A percentile compares a stretch with the other conserved stretches of the same genome.
phyloP scores from a whole-genome alignment of 2,797 vertebrate species.

The Chelon auratus region DNA sequence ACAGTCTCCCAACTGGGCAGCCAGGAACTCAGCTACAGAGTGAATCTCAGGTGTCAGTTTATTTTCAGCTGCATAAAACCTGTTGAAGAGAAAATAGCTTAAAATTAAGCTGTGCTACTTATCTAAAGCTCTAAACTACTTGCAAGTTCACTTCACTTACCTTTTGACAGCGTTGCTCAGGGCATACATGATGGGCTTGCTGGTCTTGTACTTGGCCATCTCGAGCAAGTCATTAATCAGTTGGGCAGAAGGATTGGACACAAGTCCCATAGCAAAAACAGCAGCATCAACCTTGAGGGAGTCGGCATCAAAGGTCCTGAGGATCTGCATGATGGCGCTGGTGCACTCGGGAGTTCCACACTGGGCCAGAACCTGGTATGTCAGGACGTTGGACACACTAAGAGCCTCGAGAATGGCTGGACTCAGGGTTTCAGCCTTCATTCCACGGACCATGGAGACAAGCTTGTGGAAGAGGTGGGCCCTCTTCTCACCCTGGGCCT shows the following conservation, averaged over 20 bases:
- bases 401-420: slow-evolving; percentile 86
- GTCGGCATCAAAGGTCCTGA: slow-evolving; percentile 83
- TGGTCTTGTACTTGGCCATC: slow-evolving; percentile 88
- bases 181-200: slow-evolving; percentile 91
- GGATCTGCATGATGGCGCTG: slow-evolving; percentile 88
- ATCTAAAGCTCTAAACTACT: too few relatives aligned
- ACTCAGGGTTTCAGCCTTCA: slow-evolving; percentile 84
- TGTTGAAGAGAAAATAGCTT: slow-evolving; percentile 27
- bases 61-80: slow-evolving; percentile 84
- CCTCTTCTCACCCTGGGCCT: slow-evolving; percentile 86
- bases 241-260: slow-evolving; percentile 88
- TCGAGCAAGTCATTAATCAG: slow-evolving; percentile 89
- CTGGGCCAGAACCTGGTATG: slow-evolving; percentile 91
- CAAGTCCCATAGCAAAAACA: slow-evolving; percentile 89
- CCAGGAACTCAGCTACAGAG: slow-evolving; percentile 87
- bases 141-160: slow-evolving; percentile 73
- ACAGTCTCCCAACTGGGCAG: slow-evolving; percentile 88
- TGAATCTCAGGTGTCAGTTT: slow-evolving; percentile 85
- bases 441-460: slow-evolving; percentile 87
- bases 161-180: slow-evolving; percentile 91
- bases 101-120: too few relatives aligned
- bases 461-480: slow-evolving; percentile 89
- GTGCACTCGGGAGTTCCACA: slow-evolving; percentile 94
- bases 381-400: slow-evolving; percentile 83
- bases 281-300: slow-evolving; percentile 85